Evolutionary conservation across 2,113 vertebrate species (phyloP), one percentile per base, ranked within the genome.

Genomic region (Scomber japonicus): DNA sequence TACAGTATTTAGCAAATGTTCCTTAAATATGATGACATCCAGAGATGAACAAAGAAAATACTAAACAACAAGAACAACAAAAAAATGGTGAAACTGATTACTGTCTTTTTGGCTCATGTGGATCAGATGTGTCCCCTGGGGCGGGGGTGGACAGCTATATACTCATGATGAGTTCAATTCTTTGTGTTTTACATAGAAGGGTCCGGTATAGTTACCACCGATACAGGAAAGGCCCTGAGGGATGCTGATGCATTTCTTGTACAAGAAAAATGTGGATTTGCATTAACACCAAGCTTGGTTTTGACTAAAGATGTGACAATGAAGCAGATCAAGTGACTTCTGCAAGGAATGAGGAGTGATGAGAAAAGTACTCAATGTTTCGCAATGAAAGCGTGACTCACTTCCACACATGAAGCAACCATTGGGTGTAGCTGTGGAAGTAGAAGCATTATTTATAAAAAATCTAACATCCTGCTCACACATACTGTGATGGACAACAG

Each of bases 251-350:
- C 44, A 75, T 88, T 70, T 59, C 65, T 50, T 40, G 7, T 9
- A 27, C 45, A 51, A 75, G 17, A 64, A 27, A 49, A 65, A 78
- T 62, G 59, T 59, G 46, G 35, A 75, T 65, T 75, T 72, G 17
- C 51, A 49, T 48, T 13, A 71, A 79, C 46, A 56, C 71, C 59
- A 54, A 76, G 14, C 60, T 30, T 24, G 68, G 40, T 21, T 49
- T 61, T 64, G 13, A 51, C 27, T 55, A 10, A 21, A 40, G 12
- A 35, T 68, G 30, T 57, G 31, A 86, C 91, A 93, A 87, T 81
- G 44, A 72, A 63, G 53, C 19, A 73, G 91, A 91, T 94, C 85
- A 77, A 60, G 40, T 94, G 68, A 81, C 91, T 15, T 72, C 67
- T 76, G 17, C 27, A 63, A 75, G 74, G 53, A 55, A 83, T 14